These are phyloP conservation scores for Oscarella lobularis DNA, from an alignment of 37 sponge, comb jelly and placozoan genomes.

Conservation along the genomic window DNA sequence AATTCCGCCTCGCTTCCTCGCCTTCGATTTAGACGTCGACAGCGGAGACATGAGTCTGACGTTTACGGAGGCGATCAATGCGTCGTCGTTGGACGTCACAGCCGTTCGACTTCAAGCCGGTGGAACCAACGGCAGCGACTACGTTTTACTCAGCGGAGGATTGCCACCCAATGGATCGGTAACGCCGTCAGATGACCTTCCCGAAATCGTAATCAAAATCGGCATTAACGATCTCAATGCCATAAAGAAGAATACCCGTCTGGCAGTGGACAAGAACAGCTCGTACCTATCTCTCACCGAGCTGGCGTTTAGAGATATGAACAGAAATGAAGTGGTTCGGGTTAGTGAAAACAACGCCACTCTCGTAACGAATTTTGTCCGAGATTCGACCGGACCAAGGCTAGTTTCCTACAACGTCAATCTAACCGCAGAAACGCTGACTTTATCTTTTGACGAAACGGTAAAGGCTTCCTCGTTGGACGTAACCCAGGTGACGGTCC, in stretches of 20 bases:
- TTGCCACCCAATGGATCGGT: not conserved
- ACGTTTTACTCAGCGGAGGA: not conserved
- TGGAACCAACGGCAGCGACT: not conserved
- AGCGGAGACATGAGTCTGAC: constrained; percentile 22
- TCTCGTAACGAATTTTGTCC: constrained; percentile 5
- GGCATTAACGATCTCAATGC: constrained; percentile 51
- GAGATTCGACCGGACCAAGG: constrained; percentile 44
- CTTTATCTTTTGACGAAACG: constrained; percentile 66
- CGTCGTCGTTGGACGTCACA: constrained; percentile 17
- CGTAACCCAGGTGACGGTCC: constrained; percentile 21
- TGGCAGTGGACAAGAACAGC: constrained; percentile 36
- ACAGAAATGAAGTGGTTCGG: constrained; percentile 30
- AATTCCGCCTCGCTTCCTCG: constrained; percentile 26
- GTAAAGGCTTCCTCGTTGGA: constrained; percentile 42
- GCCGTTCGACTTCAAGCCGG: constrained; percentile 48
- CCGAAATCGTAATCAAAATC: constrained; percentile 36
- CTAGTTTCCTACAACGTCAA: constrained; percentile 51
- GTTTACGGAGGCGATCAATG: constrained; percentile 73
- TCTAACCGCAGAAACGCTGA: constrained; percentile 44
- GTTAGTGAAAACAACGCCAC: constrained; percentile 21
- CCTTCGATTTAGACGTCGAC: constrained; percentile 62
- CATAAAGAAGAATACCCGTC: constrained; percentile 41
- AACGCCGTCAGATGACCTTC: constrained; percentile 27
- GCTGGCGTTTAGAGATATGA: constrained; percentile 30
- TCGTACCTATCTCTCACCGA: constrained; percentile 20